Base-by-base conservation (phyloP, 2,888 invertebrate species). In the Kryphioiulus occultus region DNA sequence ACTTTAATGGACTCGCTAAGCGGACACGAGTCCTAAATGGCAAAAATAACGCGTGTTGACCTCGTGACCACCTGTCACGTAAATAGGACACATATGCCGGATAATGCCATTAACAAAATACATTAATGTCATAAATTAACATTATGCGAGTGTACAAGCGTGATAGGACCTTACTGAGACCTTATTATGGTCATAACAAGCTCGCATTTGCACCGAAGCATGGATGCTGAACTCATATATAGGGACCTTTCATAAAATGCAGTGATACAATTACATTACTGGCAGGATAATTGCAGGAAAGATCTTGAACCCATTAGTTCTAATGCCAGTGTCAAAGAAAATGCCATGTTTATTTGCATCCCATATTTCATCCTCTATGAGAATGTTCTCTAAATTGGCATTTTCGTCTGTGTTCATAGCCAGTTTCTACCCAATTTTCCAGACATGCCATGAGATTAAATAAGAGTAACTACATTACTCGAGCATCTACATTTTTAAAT, bases 81-180 rank as follows among this genome's bases (percentile, higher is more conserved):
- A 22, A 59, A 59, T 59, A 59, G 22, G 22, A 59, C 22, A 59
- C 59, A 59, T 22, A 7, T 59, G 22, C 22, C 59, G 7, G 22
- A 7, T 22, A 59, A 59, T 22, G 22, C 22, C 59, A 59, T 59
- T 22, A 59, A 9, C 59, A 59, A 59, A 22, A 59, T 22, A 10
- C 22, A 59, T 59, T 59, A 59, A 59, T 59, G 59, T 59, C 59
- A 22, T 59, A 59, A 59, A 59, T 59, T 59, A 59, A 59, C 59
- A 59, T 59, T 59, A n/a, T 59, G 22, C 59, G 59, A 22, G 59
- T 19, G 22, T 22, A 7, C n/a, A 22, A 22, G 9, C 59, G 22
- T 22, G 59, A 59, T 59, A 59, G 22, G 59, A 44, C 12, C 44
- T 44, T 12, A 44, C 9, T 44, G 44, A 44, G 44, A 22, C 59